Conservation (phyloP, 1,140 invertebrate genomes). For the Homarus americanus region DNA sequence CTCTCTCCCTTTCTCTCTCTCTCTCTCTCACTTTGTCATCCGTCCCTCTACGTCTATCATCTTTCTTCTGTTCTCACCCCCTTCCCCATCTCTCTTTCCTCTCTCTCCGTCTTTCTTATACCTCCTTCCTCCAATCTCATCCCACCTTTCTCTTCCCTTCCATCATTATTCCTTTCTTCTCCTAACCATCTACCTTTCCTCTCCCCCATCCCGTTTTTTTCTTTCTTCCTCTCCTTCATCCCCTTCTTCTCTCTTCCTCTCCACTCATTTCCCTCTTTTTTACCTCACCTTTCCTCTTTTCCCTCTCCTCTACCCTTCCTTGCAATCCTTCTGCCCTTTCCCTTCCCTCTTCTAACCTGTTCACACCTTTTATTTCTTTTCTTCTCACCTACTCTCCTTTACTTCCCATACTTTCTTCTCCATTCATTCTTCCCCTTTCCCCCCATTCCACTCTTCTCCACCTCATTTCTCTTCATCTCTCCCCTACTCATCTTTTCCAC, state of each 20-base stretch:
- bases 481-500: too few relatives aligned
- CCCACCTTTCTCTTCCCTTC: neutral
- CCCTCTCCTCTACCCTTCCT: too few relatives aligned
- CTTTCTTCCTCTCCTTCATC: neutral
- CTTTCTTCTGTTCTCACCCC: neutral
- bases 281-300: neutral
- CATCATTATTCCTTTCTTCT: neutral
- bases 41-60: neutral
- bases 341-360: too few relatives aligned
- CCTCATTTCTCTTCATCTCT: too few relatives aligned
- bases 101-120: too few relatives aligned
- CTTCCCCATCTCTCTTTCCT: neutral
- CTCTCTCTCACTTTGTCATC: constrained; percentile 6
- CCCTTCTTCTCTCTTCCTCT: neutral
- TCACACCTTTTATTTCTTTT: too few relatives aligned
- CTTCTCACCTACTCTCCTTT: too few relatives aligned
- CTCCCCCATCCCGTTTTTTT: neutral
- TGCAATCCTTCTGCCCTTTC: too few relatives aligned
- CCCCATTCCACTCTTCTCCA: too few relatives aligned
- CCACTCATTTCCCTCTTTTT: neutral
- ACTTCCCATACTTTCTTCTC: too few relatives aligned
- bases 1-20: constrained; percentile 18
- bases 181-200: neutral
- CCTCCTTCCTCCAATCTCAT: neutral
- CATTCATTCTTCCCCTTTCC: too few relatives aligned